These are phyloP conservation scores for Brevipalpus yothersi DNA, from an alignment of 1,140 invertebrate genomes.

Conservation along the genomic window DNA sequence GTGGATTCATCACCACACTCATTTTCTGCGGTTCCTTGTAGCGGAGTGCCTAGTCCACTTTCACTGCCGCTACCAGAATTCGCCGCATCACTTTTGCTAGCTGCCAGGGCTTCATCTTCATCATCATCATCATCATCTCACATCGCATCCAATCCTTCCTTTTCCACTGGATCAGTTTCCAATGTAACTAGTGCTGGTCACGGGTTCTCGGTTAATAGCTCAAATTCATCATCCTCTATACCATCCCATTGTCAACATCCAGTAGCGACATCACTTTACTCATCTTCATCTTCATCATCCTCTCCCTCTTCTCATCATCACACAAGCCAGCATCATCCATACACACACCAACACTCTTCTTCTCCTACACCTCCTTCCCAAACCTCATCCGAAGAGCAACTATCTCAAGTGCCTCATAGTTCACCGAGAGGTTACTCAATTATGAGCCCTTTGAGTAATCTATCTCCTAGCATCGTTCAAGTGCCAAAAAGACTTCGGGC, in stretches of 20 bases:
- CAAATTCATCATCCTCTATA: not conserved
- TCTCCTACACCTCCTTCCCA: not conserved
- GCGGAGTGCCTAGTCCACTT: slow-evolving; percentile 25
- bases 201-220: not conserved
- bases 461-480: slow-evolving; percentile 3
- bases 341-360: not conserved
- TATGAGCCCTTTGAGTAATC: slow-evolving; percentile 7
- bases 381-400: not conserved
- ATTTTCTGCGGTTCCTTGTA: not conserved
- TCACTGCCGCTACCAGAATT: slow-evolving; percentile 58
- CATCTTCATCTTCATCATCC: slow-evolving; percentile 25
- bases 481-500: slow-evolving; percentile 1
- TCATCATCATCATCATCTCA: not conserved
- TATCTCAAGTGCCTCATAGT: not conserved
- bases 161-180: not conserved
- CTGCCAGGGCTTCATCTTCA: not conserved
- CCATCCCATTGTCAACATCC: slow-evolving; percentile 30
- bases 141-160: not conserved
- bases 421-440: slow-evolving; percentile 8
- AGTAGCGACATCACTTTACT: slow-evolving; percentile 56
- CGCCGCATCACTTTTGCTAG: slow-evolving; percentile 28
- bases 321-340: not conserved
- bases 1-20: not conserved
- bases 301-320: slow-evolving; percentile 1
- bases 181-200: not conserved